Evolutionary conservation across 2,888 invertebrate species (phyloP), one percentile per base, ranked within the genome.

Genomic region (Encarsia formosa): DNA sequence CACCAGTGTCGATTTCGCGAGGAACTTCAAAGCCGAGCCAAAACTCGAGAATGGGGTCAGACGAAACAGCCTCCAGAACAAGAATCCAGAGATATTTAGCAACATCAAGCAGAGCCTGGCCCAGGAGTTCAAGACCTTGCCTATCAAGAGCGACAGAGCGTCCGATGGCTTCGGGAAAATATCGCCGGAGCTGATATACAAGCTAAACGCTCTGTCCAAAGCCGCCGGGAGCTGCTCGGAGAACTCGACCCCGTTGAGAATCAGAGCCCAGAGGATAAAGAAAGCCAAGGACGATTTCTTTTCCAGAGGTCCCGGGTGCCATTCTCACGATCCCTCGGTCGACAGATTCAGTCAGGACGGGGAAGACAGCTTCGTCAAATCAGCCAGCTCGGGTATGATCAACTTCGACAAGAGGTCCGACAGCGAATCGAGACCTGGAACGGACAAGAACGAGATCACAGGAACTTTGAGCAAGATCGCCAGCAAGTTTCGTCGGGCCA

Each of bases 331-430:
- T 32, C 50, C 59, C 9, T 39, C 48, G 39, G 34, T 31, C 5
- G 48, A 52, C 19, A 42, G 47, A 2, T 39, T 38, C 26, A 53
- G 43, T 11, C 45, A 49, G 18, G 23, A 18, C 15, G 46, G 41
- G 1, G 18, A 13, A 29, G 16, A 29, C 1, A 50, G 34, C 20
- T 37, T 15, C 3, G 79, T 83, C 0, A 85, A 88, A 62, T 87
- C 87, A 24, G 83, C 85, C 1, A 88, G 88, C 58, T 87, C 83
- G 0, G 87, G 87, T n/a, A 86, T 88, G 82, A 86, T 88, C 50
- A 84, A 85, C 61, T 76, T 81, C 0, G 62, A 56, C n/a, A 60
- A 64, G 29, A 64, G 63, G 24, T 52, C 58, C 26, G 26, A 1
- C 11, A 11, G 26, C 26, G 26, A 26, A 8, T 6, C 6, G 6